Base-by-base conservation (phyloP, 1,140 invertebrate species). In the Eriocheir sinensis region DNA sequence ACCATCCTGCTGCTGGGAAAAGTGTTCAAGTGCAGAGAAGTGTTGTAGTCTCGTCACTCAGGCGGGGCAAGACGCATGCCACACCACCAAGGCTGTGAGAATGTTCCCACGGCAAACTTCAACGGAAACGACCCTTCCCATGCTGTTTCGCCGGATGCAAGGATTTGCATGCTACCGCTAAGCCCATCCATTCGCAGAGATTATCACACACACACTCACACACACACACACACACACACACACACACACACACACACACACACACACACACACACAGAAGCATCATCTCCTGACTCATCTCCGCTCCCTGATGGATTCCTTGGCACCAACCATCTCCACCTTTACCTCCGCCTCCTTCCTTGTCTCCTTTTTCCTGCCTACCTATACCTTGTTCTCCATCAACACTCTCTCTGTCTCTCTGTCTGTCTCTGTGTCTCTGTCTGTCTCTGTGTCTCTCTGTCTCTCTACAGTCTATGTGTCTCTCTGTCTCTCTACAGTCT, bases 171-270 rank as follows among this genome's bases (percentile, higher is more conserved):
- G n/a, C n/a, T n/a, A n/a, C n/a, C n/a, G n/a, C n/a, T n/a, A n/a
- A n/a, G n/a, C n/a, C n/a, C n/a, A n/a, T n/a, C n/a, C n/a, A n/a
- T n/a, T n/a, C n/a, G n/a, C n/a, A n/a, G n/a, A n/a, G n/a, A n/a
- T n/a, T 27, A 72, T 27, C 60, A 72, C 60, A 72, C 8, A 72
- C 60, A 72, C 60, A 72, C 60, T n/a, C 21, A 72, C 60, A 72
- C 27, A 72, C 60, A 72, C 60, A 72, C 60, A 72, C 60, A 72
- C 60, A 72, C 60, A 72, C 60, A 72, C 60, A 72, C 60, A 72
- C 60, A 72, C 60, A 72, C 60, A 72, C 60, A 72, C 60, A 72
- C 60, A 72, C 60, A 72, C 60, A 72, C 60, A 72, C 60, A 72
- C 60, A 72, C 60, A 17, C 21, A 72, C 60, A 72, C 60, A 72